Evolutionary conservation across 2,113 vertebrate genomes (phyloP), one percentile per base, ranked within the genome.

Genomic region (Crypturellus undulatus): DNA sequence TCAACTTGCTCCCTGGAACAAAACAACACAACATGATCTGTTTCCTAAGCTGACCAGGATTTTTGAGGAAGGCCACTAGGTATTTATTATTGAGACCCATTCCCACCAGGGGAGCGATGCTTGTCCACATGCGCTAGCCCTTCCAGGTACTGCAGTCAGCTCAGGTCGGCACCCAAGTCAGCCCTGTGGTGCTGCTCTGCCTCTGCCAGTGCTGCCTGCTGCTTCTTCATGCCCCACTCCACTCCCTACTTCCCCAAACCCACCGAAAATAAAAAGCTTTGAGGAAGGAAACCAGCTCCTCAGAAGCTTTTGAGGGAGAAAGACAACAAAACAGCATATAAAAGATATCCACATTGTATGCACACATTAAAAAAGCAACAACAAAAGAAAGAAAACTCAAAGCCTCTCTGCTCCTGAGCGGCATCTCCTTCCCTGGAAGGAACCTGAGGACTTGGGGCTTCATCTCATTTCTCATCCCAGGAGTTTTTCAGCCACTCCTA

Each of bases 81-180:
- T 26, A 67, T 11, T 68, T 62, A 58, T 52, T 59, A 47, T 30
- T 21, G 8, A 9, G 4, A 34, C 16, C n/a, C 87, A 28, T 26
- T 79, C 51, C n/a, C 56, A 70, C 30, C 3, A 75, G 32, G 14
- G 25, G n/a, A 18, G 63, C 2, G 1, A 30, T 20, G 20, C 56
- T 7, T 78, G 21, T 16, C 24, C 45, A n/a, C 1, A 0, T 8
- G 0, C 6, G 28, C 34, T 43, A 60, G 9, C 43, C 28, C 56
- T 79, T 25, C 63, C 28, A 73, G 16, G 17, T 0, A 8, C 22
- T 8, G 24, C 6, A 34, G 20, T 51, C 52, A 90, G 28, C 34
- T 91, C 82, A 87, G 65, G 40, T 43, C 60, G 49, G 3, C 58
- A 49, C 38, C 43, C 62, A 24, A 4, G 8, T 59, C 26, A 32